Conservation (phyloP, 2,888 invertebrate genomes). For the Seira musarum region DNA sequence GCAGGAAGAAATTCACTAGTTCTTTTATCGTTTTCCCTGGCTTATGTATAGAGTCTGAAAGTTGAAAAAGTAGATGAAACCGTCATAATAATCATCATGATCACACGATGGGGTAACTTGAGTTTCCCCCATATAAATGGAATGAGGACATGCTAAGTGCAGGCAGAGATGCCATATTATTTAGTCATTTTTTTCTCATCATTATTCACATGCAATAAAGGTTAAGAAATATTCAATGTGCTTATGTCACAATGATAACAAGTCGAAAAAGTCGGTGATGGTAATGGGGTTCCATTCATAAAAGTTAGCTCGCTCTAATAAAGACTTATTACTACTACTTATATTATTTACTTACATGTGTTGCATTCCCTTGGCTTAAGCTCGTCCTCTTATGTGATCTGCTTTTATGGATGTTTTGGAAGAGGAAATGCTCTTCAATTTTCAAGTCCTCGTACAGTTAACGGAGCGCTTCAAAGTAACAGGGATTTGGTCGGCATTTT, state of each 20-base stretch:
- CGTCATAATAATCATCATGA: conserved; percentile 46
- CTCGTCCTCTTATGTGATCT: neutral
- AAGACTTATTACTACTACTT: neutral
- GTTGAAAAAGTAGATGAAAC: conserved; percentile 36
- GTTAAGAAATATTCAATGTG: neutral
- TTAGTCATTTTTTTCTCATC: neutral
- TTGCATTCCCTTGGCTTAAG: neutral
- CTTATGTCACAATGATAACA: neutral
- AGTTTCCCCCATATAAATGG: neutral
- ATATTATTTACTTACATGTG: neutral
- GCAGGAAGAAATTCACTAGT: too few relatives aligned
- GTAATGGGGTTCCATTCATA: neutral
- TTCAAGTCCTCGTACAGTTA: neutral
- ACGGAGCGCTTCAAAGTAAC: too few relatives aligned
- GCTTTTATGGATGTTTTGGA: too few relatives aligned
- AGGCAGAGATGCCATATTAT: neutral
- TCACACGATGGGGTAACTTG: conserved; percentile 41
- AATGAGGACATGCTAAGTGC: neutral
- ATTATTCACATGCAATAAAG: neutral
- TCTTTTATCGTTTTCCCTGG: too few relatives aligned
- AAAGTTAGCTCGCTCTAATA: neutral
- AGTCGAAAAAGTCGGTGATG: neutral
- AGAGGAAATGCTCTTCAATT: neutral
- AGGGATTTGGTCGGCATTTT: neutral
- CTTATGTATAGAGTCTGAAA: conserved; percentile 17